A percentile compares a stretch with the other conserved stretches of the same genome.
These are phyloP conservation scores for Brachionus sp. DNA, from an alignment of 1,140 invertebrate genomes.

Conservation along the genomic window DNA sequence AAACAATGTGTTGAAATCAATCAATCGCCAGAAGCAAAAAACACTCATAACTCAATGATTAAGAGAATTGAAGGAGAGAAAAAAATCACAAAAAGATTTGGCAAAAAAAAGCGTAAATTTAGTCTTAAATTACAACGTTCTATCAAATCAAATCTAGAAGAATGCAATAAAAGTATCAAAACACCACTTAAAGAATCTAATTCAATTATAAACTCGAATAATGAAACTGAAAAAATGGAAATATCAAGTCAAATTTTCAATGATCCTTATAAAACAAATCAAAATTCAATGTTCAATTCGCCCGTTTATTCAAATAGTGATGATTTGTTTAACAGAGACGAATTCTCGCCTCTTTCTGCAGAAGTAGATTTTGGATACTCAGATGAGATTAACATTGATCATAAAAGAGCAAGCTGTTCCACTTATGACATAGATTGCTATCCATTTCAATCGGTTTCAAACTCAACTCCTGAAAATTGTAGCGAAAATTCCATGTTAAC, in stretches of 20 bases:
- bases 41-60: background rate
- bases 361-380: background rate
- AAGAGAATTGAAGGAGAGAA: background rate
- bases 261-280: background rate
- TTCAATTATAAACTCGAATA: background rate
- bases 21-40: background rate
- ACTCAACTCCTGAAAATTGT: background rate
- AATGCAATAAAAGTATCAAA: background rate
- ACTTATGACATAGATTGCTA: slow-evolving; percentile 10
- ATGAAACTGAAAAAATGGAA: slow-evolving; percentile 33
- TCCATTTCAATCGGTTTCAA: slow-evolving; percentile 12
- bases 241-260: background rate
- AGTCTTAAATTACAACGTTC: background rate
- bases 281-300: background rate
- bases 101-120: background rate
- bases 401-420: slow-evolving; percentile 4
- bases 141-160: background rate
- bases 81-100: background rate
- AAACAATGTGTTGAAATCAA: slow-evolving; percentile 4
- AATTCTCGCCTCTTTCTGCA: background rate
- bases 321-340: background rate
- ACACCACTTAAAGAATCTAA: background rate
- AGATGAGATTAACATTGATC: background rate
- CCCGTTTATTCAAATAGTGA: background rate
- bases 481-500: slow-evolving; percentile 14